Evolutionary conservation across 2,113 vertebrate species (phyloP).

Genomic region (Phyllopteryx taeniolatus): DNA sequence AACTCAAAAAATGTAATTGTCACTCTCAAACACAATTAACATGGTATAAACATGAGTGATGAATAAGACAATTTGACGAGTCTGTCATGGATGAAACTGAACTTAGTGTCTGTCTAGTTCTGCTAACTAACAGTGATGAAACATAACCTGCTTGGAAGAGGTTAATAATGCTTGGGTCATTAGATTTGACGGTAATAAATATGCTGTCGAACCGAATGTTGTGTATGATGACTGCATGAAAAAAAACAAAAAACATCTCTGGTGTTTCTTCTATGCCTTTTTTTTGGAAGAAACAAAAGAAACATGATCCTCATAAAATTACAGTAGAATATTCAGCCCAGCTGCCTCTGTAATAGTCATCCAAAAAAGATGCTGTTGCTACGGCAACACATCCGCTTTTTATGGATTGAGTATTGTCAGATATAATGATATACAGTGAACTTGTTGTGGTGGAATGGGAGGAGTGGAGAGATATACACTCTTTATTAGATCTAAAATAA

Average conservation of each 20-base stretch:
- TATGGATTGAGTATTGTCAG: constrained; percentile 21
- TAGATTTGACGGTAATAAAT: too few relatives aligned
- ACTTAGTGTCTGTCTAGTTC: background rate
- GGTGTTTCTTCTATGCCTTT: background rate
- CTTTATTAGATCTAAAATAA: background rate
- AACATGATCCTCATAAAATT: constrained; percentile 11
- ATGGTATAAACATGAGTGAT: too few relatives aligned
- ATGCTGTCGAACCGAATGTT: too few relatives aligned
- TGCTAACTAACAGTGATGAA: too few relatives aligned
- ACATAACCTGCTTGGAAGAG: too few relatives aligned
- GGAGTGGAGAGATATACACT: background rate
- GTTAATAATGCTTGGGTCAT: too few relatives aligned
- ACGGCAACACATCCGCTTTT: constrained; percentile 51
- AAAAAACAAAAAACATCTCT: background rate
- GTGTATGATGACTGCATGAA: too few relatives aligned
- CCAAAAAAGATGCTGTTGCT: constrained; percentile 40
- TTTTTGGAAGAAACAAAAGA: background rate
- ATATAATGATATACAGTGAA: constrained; percentile 9
- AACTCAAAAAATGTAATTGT: background rate
- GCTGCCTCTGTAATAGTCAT: constrained; percentile 28
- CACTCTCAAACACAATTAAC: background rate
- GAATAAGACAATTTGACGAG: background rate
- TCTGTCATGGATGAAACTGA: too few relatives aligned
- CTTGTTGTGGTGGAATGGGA: constrained; percentile 6
- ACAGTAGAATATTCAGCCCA: constrained; percentile 11